Evolutionary conservation across 2,888 invertebrate genomes (phyloP).

Genomic region (Nemotelus nigrinus): DNA sequence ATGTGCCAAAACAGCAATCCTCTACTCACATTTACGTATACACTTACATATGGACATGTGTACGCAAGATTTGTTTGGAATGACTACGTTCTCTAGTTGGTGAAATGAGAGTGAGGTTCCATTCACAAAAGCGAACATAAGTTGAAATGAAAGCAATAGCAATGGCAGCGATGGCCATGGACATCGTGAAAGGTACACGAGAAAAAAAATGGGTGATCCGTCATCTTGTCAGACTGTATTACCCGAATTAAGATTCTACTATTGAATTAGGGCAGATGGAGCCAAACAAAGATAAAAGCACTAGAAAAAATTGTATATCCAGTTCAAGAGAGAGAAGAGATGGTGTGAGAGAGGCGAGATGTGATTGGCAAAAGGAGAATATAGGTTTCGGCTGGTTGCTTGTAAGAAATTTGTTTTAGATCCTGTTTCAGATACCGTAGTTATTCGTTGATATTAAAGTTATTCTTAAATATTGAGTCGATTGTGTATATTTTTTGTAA

Average conservation of each 20-base stretch:
- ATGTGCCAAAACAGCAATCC: not conserved
- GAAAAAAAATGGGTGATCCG: constrained; percentile 63
- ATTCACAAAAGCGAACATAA: constrained; percentile 33
- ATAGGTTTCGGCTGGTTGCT: too few species aligned
- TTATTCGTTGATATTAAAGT: too few species aligned
- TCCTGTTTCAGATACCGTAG: too few species aligned
- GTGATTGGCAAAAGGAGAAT: not conserved
- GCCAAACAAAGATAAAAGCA: constrained; percentile 55
- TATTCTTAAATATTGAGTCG: too few species aligned
- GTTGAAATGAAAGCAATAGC: constrained; percentile 23
- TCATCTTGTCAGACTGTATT: constrained; percentile 66
- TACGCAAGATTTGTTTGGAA: constrained; percentile 19
- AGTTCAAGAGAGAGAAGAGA: not conserved
- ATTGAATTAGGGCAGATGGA: constrained; percentile 59
- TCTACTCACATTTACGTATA: not conserved
- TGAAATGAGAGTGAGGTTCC: constrained; percentile 30
- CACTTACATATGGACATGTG: not conserved
- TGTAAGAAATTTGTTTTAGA: too few species aligned
- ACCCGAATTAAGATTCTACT: constrained; percentile 66
- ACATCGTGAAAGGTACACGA: constrained; percentile 3
- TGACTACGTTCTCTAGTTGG: constrained; percentile 1
- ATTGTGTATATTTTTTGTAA: too few species aligned
- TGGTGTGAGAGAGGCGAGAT: not conserved
- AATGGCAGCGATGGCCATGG: constrained; percentile 22
- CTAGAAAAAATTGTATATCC: constrained; percentile 43